Conservation (phyloP, 2,888 invertebrate genomes). For the Nudaria mundana region DNA sequence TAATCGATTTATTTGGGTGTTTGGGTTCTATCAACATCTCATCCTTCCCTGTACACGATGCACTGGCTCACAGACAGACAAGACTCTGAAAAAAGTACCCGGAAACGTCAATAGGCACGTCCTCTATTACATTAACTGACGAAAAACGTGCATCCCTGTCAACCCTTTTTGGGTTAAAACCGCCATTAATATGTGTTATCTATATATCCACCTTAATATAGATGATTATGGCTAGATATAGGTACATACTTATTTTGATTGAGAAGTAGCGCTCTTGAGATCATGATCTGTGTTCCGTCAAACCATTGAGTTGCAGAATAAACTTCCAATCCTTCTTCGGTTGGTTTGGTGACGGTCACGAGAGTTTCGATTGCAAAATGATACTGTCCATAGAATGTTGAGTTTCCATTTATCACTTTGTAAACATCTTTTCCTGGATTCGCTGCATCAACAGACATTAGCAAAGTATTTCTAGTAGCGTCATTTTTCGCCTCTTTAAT, state of each 20-base stretch:
- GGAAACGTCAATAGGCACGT: too few species aligned
- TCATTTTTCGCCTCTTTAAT: conserved; percentile 40
- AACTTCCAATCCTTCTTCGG: conserved; percentile 85
- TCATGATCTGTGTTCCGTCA: conserved; percentile 76
- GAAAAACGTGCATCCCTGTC: too few species aligned
- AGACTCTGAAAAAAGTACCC: too few species aligned
- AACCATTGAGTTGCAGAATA: conserved; percentile 82
- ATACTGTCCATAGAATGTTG: conserved; percentile 82
- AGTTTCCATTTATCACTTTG: conserved; percentile 70
- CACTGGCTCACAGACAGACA: too few species aligned
- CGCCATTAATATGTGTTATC: too few species aligned
- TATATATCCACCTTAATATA: too few species aligned
- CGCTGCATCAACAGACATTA: conserved; percentile 29
- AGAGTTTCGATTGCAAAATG: conserved; percentile 88
- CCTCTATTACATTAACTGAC: too few species aligned
- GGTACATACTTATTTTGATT: conserved; percentile 79
- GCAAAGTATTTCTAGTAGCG: conserved; percentile 30
- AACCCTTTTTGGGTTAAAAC: too few species aligned
- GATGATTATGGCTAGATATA: not conserved
- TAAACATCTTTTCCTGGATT: conserved; percentile 54
- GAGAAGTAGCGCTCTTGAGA: conserved; percentile 77
- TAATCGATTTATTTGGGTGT: not conserved
- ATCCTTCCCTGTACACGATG: too few species aligned
- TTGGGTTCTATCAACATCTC: too few species aligned
- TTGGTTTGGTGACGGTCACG: conserved; percentile 82